Base-by-base conservation (phyloP, 1,140 invertebrate species). In the Stenopsyche tienmushanensis region DNA sequence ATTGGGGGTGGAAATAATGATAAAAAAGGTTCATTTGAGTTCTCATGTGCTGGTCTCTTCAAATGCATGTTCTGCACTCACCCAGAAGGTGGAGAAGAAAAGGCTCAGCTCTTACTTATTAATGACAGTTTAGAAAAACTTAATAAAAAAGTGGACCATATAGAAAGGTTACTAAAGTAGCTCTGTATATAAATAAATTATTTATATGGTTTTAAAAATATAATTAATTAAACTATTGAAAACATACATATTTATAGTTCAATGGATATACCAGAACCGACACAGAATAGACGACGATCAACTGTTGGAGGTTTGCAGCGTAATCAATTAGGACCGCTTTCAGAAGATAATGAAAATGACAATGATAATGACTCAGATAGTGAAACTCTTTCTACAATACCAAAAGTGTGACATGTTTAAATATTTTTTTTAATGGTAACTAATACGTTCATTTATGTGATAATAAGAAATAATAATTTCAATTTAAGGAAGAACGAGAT, bases 1-100 rank as follows among this genome's bases (percentile, higher is more conserved):
- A 78, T 95, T 3, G 85, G 83, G 58, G 84, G 84, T 1, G 80
- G 82, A 47, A 90, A 88, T 70, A 86, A 87, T 29, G 89, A 93
- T 72, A 92, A 95, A 72, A 91, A 96, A 78, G 94, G 94, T 1
- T 94, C 92, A 3, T 89, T 97, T 26, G 92, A 94, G 73, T 88
- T 96, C 71, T 94, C 90, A 0, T 82, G 96, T 23, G 92, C 93
- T 45, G 93, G 93, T 1, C 80, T 96, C 0, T 95, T 96, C 77
- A 92, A 91, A 72, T 91, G 92, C 73, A 89, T 96, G 81, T 84
- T 94, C 24, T 96, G 92, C 71, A 94, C 93, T 0, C 90, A 96
- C 72, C 90, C 90, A 1, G 93, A 93, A 76, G 85, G 90, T 3
- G 88, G 89, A 0, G 90, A 94, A 72, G 92, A 95, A 72, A 89